Base-by-base conservation (phyloP, 2,888 invertebrate genomes). In the Folsomia candida region DNA sequence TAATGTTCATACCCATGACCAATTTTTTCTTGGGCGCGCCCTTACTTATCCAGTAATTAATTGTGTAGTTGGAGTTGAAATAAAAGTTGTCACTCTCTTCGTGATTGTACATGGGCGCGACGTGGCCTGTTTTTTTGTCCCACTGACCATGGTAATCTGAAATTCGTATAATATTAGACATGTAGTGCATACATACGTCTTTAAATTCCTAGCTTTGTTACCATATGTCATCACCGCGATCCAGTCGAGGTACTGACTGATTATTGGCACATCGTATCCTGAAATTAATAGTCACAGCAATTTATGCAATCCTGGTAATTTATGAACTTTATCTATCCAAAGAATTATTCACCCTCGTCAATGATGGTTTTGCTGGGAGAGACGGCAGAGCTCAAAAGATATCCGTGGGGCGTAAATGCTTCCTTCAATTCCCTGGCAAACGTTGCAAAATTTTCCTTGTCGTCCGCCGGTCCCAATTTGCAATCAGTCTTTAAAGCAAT, bases 81-180 rank as follows among this genome's bases (percentile, higher is more conserved):
- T 90, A 89, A 63, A 86, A 86, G 77, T 91, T 91, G 72, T 87
- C 87, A 81, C 91, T 90, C 28, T 88, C 88, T 0, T 90, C 90
- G 81, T 90, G 89, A 1, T 85, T 69, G 68, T 78, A 85, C 9
- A 94, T 81, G 0, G 94, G 94, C 0, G 93, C 90, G 81, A 94
- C 93, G 11, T 91, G 89, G 0, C 91, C 90, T 0, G 91, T 88
- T 70, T 85, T 85, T 0, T 85, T 85, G 79, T 93, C 91, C 93
- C 93, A 93, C 4, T 90, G 87, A 0, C 93, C 93, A 78, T 93
- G 92, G 82, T 93, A 94, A 83, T 94, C 94, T n/a, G n/a, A n/a
- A n/a, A n/a, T n/a, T n/a, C n/a, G n/a, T n/a, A n/a, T n/a, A n/a
- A n/a, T n/a, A n/a, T n/a, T n/a, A n/a, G n/a, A n/a, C n/a, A n/a